Evolutionary conservation across 2,797 vertebrate genomes (phyloP).

Genomic region (Philypnodon macrostomus): DNA sequence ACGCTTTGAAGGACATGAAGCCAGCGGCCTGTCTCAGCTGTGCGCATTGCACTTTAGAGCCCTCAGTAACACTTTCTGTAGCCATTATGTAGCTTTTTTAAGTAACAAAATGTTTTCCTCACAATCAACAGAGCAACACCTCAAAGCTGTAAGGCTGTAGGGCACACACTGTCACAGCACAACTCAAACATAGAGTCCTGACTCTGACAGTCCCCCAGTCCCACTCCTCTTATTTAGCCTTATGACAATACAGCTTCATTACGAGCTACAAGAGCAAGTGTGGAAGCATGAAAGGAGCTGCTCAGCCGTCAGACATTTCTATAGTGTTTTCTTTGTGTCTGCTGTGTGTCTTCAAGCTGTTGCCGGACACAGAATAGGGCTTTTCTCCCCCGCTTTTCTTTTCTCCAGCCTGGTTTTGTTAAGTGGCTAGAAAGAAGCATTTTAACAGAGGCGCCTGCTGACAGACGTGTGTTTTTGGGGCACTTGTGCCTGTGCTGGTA

Average conservation of each 20-base stretch:
- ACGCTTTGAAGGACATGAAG: constrained; percentile 56
- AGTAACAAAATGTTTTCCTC: constrained; percentile 34
- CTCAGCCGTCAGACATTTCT: constrained; percentile 54
- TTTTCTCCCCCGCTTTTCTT: constrained; percentile 69
- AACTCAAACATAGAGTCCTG: constrained; percentile 52
- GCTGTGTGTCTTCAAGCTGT: constrained; percentile 73
- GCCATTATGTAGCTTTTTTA: constrained; percentile 46
- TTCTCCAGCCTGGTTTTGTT: constrained; percentile 68
- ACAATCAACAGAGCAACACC: constrained; percentile 32
- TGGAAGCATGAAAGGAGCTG: constrained; percentile 57
- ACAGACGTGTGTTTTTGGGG: constrained; percentile 67
- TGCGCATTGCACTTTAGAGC: constrained; percentile 60
- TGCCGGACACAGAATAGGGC: constrained; percentile 69
- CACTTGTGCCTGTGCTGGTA: constrained; percentile 60
- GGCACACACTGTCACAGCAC: too few species aligned
- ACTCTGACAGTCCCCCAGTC: too few species aligned
- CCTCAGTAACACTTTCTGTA: constrained; percentile 40
- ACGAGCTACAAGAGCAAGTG: constrained; percentile 50
- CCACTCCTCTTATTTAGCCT: constrained; percentile 29
- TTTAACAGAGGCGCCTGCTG: constrained; percentile 72
- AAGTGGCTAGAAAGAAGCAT: constrained; percentile 59
- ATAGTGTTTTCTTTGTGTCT: constrained; percentile 61
- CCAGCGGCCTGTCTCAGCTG: constrained; percentile 47
- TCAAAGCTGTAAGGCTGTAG: constrained; percentile 48
- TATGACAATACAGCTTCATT: constrained; percentile 58